Percentiles rank a stretch among this genome's conserved stretches.
Conservation (phyloP, 2,113 vertebrate species). For the Emydocephalus ijimae region DNA sequence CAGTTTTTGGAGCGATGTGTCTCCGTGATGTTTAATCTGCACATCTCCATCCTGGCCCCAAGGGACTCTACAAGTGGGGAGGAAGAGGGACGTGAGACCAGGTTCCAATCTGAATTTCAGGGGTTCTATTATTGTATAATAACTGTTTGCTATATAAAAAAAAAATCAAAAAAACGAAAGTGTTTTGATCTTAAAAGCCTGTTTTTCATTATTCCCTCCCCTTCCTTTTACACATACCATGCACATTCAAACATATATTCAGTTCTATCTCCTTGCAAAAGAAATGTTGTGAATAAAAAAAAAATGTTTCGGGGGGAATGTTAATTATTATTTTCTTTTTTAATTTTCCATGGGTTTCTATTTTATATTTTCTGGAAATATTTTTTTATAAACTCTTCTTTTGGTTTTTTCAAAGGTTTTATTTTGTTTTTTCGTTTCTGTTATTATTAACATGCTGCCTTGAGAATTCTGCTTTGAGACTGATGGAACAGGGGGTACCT, state of each 20-base stretch:
- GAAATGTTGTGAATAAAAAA: constrained; percentile 18
- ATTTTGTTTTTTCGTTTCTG: not conserved
- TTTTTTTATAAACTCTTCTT: constrained; percentile 30
- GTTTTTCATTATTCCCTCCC: not conserved
- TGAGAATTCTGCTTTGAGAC: not conserved
- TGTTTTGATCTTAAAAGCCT: constrained; percentile 28
- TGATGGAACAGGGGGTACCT: not conserved
- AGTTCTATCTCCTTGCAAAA: not conserved
- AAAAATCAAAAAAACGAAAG: constrained; percentile 1
- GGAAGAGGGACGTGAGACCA: not conserved
- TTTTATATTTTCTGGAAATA: constrained; percentile 20
- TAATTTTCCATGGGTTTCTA: constrained; percentile 17
- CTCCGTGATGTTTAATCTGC: constrained; percentile 4
- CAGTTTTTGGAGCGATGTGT: constrained; percentile 12
- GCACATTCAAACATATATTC: not conserved
- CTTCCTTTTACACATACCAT: not conserved
- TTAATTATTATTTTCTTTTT: constrained; percentile 7
- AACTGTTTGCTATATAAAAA: constrained; percentile 40
- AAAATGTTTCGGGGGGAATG: constrained; percentile 5
- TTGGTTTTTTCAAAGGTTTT: not conserved
- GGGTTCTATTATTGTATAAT: constrained; percentile 33
- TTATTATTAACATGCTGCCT: not conserved
- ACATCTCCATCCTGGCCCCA: not conserved
- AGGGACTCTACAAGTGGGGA: not conserved
- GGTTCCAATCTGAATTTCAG: constrained; percentile 24